These are phyloP conservation scores for Microctenopoma stevenorrisi DNA, from an alignment of 2,797 vertebrate genomes.

Conservation along the genomic window DNA sequence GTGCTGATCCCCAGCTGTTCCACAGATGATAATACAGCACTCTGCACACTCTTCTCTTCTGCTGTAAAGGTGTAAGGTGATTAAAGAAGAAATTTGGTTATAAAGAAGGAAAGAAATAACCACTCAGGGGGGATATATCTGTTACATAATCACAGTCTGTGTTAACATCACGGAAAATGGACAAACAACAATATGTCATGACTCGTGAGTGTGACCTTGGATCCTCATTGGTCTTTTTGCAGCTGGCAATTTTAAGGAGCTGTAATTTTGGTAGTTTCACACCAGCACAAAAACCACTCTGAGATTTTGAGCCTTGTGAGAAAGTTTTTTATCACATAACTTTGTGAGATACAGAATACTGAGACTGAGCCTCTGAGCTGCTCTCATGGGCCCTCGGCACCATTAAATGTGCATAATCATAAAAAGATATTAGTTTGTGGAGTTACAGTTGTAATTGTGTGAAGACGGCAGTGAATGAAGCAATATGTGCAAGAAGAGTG, in stretches of 20 bases:
- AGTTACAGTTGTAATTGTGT: constrained; percentile 45
- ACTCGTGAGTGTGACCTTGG: constrained; percentile 28
- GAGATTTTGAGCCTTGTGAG: constrained; percentile 30
- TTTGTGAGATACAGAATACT: neutral
- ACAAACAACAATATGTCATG: constrained; percentile 25
- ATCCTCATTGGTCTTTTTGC: constrained; percentile 22
- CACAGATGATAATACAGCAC: constrained; percentile 82
- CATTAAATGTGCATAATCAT: constrained; percentile 44
- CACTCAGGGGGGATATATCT: neutral
- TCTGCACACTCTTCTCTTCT: constrained; percentile 76
- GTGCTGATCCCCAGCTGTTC: constrained; percentile 89
- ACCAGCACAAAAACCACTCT: constrained; percentile 1
- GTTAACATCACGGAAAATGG: constrained; percentile 1
- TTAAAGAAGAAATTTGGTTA: constrained; percentile 42
- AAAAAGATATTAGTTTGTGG: constrained; percentile 64
- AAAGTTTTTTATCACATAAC: constrained; percentile 44
- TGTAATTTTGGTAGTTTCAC: constrained; percentile 44
- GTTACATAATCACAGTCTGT: neutral
- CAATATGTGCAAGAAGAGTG: constrained; percentile 46
- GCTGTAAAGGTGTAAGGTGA: constrained; percentile 75
- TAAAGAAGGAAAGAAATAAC: neutral
- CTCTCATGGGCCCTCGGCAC: constrained; percentile 50
- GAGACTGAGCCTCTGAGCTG: constrained; percentile 28
- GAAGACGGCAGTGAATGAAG: constrained; percentile 38
- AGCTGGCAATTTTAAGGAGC: constrained; percentile 32